These are phyloP conservation scores for Leptinotarsa haldemani DNA, from an alignment of 2,888 invertebrate genomes.

Conservation along the genomic window DNA sequence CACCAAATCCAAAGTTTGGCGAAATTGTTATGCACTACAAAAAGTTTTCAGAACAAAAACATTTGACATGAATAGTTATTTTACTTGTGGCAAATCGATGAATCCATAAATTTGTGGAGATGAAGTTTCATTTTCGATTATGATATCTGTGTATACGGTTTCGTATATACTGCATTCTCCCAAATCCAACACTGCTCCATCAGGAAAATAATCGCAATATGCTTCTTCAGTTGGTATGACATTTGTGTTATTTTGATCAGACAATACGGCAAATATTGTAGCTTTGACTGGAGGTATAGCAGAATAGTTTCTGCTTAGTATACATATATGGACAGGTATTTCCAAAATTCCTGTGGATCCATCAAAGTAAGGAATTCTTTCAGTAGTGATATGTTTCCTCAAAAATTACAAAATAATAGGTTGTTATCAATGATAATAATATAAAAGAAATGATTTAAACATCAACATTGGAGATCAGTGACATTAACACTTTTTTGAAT, in stretches of 20 bases:
- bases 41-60: background rate
- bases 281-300: slow-evolving; percentile 45
- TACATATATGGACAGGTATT: slow-evolving; percentile 43
- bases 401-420: slow-evolving; percentile 26
- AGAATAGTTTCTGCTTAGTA: slow-evolving; percentile 41
- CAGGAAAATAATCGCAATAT: slow-evolving; percentile 27
- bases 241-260: slow-evolving; percentile 38
- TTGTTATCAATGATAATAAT: too few species aligned
- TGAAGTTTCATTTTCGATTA: slow-evolving; percentile 42
- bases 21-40: slow-evolving; percentile 46
- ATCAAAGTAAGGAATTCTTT: slow-evolving; percentile 34
- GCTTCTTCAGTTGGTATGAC: slow-evolving; percentile 31
- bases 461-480: too few species aligned
- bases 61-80: background rate
- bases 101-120: slow-evolving; percentile 49
- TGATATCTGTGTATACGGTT: slow-evolving; percentile 45
- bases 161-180: slow-evolving; percentile 49
- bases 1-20: slow-evolving; percentile 49
- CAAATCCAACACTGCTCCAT: slow-evolving; percentile 44
- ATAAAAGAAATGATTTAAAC: background rate
- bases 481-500: too few species aligned
- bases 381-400: slow-evolving; percentile 36
- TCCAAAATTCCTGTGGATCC: slow-evolving; percentile 44
- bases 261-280: slow-evolving; percentile 46
- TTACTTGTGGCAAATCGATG: slow-evolving; percentile 48